Base-by-base conservation (phyloP, 2,113 vertebrate species). In the Oreochromis spilurus region DNA sequence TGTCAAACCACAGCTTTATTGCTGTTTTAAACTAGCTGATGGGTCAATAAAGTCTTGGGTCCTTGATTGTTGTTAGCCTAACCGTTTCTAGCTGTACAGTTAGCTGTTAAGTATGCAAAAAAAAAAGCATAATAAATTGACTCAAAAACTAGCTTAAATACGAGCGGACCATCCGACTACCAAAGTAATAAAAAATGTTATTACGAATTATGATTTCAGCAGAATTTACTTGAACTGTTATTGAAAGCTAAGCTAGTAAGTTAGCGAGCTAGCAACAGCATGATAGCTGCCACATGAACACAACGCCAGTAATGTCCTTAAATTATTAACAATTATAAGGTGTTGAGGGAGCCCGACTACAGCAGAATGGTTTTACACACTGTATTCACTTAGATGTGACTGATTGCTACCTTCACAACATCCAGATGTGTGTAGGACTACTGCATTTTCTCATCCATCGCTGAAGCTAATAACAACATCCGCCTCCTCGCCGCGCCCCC, bases 391-490 rank as follows among this genome's bases (percentile, higher is more conserved):
- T 4, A 83, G 2, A 70, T 0, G 14, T 12, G 36, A 3, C 12
- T 72, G 24, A 54, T 19, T 2, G 4, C 5, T 95, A 94, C 93
- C 93, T 94, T 94, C 80, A 75, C 13, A 84, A 72, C 58, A 38
- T 84, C 89, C 65, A 85, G 17, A 43, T 34, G 36, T 75, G 84
- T 87, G 75, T 16, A 65, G 9, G 36, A 53, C 26, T 83, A 85
- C 77, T 5, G 62, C 26, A 83, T 87, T 67, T 70, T 43, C 82
- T 50, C 17, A 5, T 91, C 82, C 91, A 90, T 52, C 78, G 77
- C 21, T 50, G 86, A 19, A 58, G 90, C 87, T 90, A 91, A 87
- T 62, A 84, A 87, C 81, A 89, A 88, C 87, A 92, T 87, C 86
- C 84, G 60, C 40, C 52, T 81, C 21, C 79, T 79, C 19, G n/a